Base-by-base conservation (phyloP, 2,797 vertebrate genomes). In the Helicolenus hilgendorfi region DNA sequence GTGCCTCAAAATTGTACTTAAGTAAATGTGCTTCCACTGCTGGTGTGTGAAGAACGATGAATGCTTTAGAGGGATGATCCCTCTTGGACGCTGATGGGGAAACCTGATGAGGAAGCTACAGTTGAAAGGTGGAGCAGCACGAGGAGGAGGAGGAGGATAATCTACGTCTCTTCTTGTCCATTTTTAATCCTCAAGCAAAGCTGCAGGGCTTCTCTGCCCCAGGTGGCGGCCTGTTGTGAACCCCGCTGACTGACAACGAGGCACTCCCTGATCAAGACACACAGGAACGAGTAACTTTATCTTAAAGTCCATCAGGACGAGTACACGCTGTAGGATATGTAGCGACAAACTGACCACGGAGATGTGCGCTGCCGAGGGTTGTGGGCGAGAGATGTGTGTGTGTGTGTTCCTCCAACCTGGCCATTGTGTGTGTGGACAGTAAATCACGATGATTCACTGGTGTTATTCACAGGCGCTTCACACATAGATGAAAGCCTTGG, bases 151-250 rank as follows among this genome's bases (percentile, higher is more conserved):
- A 85, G 63, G 82, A 87, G 80, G 92, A 94, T 95, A 94, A 94
- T 94, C 94, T 85, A 56, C 2, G 58, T 73, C 77, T 82, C 81
- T 70, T 89, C 73, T 74, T 35, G 79, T 91, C 88, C 69, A 82
- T 85, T 83, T 93, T 80, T 96, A 95, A 96, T 95, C 95, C 93
- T 67, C 27, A 49, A 77, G 77, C 86, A 94, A 96, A 96, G 94
- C 94, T 86, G 76, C 79, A 59, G 73, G 77, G 60, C 38, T 86
- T 77, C 78, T 82, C 81, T 72, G 20, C 72, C 73, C 58, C 67
- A 31, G 69, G 78, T 73, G 91, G 84, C 87, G 3, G 45, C 18
- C 91, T 82, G 77, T 58, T 56, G 77, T 68, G 81, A 93, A 72
- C 81, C 71, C 64, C 4, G 7, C 85, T 79, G 81, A 72, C 77